A percentile compares a stretch with the other conserved stretches of the same genome.
Evolutionary conservation across 1,140 invertebrate genomes (phyloP).

Genomic region (Penaeus japonicus): DNA sequence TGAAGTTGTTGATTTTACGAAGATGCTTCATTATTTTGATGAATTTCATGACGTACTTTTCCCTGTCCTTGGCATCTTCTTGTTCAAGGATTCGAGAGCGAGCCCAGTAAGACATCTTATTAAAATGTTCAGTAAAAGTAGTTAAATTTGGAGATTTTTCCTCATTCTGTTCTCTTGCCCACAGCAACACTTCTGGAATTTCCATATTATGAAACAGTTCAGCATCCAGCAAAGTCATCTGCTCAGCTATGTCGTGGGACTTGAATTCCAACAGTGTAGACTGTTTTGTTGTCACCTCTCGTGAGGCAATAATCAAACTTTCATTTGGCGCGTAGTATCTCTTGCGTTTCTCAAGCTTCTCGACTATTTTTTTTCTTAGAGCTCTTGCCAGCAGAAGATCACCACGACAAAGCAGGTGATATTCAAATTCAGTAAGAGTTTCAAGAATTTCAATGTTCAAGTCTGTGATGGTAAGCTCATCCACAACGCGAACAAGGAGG

Average conservation of each 20-base stretch:
- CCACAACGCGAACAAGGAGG: conserved; percentile 88
- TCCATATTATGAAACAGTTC: conserved; percentile 96
- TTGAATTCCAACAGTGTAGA: conserved; percentile 88
- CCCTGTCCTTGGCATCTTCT: conserved; percentile 73
- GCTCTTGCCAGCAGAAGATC: conserved; percentile 90
- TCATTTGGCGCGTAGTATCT: conserved; percentile 62
- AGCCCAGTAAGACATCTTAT: conserved; percentile 98
- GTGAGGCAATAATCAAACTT: background rate
- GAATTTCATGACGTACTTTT: conserved; percentile 95
- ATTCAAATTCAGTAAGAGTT: conserved; percentile 84
- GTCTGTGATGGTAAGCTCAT: conserved; percentile 85
- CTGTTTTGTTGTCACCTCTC: background rate
- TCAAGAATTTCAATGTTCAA: conserved; percentile 66
- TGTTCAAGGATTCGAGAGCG: conserved; percentile 58
- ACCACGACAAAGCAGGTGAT: conserved; percentile 82
- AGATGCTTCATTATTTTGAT: conserved; percentile 99
- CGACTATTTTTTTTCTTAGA: conserved; percentile 86
- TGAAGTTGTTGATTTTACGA: conserved; percentile 98
- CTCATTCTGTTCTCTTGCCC: conserved; percentile 97
- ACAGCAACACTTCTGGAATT: conserved; percentile 94
- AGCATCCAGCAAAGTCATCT: conserved; percentile 97
- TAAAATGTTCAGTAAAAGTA: conserved; percentile 98
- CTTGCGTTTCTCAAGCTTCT: conserved; percentile 81
- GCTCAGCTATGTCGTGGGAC: conserved; percentile 90
- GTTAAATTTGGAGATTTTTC: conserved; percentile 96